These are phyloP conservation scores for Anhinga rufa DNA, from an alignment of 2,113 vertebrate species.

Conservation along the genomic window DNA sequence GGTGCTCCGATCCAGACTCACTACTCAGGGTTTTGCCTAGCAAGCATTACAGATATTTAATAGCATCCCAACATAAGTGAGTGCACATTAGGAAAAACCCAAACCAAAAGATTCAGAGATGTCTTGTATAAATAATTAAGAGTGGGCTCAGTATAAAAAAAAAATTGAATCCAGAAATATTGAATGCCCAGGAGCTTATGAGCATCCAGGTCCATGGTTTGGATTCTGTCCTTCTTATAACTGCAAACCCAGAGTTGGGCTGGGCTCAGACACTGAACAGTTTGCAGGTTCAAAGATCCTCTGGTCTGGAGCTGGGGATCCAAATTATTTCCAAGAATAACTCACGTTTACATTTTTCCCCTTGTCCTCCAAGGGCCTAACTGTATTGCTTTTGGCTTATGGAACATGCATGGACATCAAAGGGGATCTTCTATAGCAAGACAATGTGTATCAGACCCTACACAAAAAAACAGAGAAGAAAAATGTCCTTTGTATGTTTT, in stretches of 20 bases:
- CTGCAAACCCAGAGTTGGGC: background rate
- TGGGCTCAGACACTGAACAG: background rate
- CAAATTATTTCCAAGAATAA: slow-evolving; percentile 12
- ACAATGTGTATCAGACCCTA: background rate
- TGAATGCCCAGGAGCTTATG: background rate
- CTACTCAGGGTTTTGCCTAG: background rate
- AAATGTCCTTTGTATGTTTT: background rate
- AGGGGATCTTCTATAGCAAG: background rate
- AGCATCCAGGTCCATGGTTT: background rate
- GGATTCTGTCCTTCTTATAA: background rate
- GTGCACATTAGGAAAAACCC: background rate
- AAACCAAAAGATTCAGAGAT: background rate
- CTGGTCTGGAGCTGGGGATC: background rate
- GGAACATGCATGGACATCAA: background rate
- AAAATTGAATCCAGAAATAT: background rate
- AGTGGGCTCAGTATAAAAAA: background rate
- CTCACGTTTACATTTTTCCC: background rate
- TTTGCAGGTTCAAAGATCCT: slow-evolving; percentile 3
- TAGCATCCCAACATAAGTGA: background rate
- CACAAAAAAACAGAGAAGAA: background rate
- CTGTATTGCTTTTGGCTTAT: background rate
- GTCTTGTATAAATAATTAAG: background rate
- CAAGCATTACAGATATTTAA: background rate
- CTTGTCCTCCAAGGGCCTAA: background rate
- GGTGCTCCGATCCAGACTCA: background rate